A percentile compares a stretch with the other conserved stretches of the same genome.
These are phyloP conservation scores for Spatulosminthurus flaviceps DNA, from an alignment of 2,888 invertebrate genomes.

Conservation along the genomic window DNA sequence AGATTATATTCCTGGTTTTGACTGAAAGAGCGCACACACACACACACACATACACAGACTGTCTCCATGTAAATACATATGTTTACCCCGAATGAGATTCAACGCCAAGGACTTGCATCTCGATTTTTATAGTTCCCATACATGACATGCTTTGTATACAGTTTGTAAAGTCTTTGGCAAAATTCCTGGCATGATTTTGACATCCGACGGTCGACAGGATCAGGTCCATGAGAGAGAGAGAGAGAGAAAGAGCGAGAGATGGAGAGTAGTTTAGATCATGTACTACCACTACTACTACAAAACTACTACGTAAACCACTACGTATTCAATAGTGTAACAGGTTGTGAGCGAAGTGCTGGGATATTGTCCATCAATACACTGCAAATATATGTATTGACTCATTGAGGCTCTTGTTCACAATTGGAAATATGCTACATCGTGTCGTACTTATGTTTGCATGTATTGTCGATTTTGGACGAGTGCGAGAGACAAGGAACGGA, in stretches of 20 bases:
- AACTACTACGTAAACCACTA: background rate
- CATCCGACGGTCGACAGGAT: constrained; percentile 46
- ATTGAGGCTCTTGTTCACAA: background rate
- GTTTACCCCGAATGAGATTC: no score
- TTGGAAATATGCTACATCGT: constrained; percentile 14
- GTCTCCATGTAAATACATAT: no score
- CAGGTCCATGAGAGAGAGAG: constrained; percentile 30
- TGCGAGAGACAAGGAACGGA: constrained; percentile 49
- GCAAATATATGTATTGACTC: constrained; percentile 6
- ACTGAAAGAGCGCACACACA: background rate
- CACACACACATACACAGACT: no score
- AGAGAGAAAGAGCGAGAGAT: constrained; percentile 2
- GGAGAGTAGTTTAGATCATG: background rate
- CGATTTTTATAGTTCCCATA: background rate
- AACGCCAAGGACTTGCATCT: background rate
- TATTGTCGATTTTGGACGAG: constrained; percentile 45
- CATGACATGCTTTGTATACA: no score
- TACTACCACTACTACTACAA: no score
- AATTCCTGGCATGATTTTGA: constrained; percentile 49
- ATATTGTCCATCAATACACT: constrained; percentile 28
- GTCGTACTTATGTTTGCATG: constrained; percentile 25
- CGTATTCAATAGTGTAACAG: constrained; percentile 56
- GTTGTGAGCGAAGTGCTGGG: constrained; percentile 52
- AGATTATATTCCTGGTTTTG: constrained; percentile 3
- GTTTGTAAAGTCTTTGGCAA: constrained; percentile 28